Base-by-base conservation (phyloP, 2,113 vertebrate species). In the Poeciliopsis occidentalis region DNA sequence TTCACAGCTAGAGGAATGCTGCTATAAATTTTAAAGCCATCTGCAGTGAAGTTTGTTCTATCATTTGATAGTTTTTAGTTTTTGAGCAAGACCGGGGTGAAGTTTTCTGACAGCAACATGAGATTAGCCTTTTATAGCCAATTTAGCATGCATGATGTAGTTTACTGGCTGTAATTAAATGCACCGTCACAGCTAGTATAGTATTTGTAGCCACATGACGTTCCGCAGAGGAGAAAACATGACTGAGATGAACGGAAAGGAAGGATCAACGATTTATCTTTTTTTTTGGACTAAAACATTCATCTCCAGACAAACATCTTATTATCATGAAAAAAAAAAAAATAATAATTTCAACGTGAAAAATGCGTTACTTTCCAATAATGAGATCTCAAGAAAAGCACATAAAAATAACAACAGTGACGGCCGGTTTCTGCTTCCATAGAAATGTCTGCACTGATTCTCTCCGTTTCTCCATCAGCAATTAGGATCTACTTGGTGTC, bases 401-500 rank as follows among this genome's bases (percentile, higher is more conserved):
- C 3, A 41, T 24, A 22, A 54, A 54, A 22, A 22, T 22, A 51
- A 17, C 19, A 19, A 5, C 2, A 24, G 19, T 1, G 47, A 54
- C 47, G 5, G 47, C 22, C 15, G 47, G 19, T 54, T 7, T 54
- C 47, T 54, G 47, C 47, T 19, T 24, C 47, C 15, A 2, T 54
- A 54, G 19, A 0, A 54, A 54, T 22, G 5, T 54, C 47, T 54
- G 24, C 47, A 54, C 19, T 63, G 22, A 27, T 44, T 69, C 64
- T 79, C 76, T 60, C 79, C 60, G 51, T 82, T 54, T 84, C 63
- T 67, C 60, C 70, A 74, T 81, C 57, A 73, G 85, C 73, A 84
- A 86, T 79, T 71, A 78, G 13, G 60, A 73, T 64, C n/a, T 19
- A 64, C 44, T 84, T 76, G 79, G 32, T 78, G 75, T 87, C 73